phyloP scores from a whole-genome alignment of 1,140 invertebrate genomes.

The Scaptomyza pallida region DNA sequence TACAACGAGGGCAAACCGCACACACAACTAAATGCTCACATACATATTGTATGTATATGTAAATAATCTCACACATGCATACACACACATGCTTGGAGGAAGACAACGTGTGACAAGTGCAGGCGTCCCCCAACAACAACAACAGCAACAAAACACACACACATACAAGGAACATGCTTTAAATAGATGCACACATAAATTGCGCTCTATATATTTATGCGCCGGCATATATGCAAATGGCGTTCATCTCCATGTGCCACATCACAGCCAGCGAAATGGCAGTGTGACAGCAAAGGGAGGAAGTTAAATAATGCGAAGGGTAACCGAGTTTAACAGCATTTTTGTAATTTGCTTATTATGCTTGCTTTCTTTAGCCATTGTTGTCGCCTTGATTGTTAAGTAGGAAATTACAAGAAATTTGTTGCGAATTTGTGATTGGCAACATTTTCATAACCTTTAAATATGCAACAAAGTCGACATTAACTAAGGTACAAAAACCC shows the following conservation, averaged over 20 bases:
- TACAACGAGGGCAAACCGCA: constrained; percentile 69
- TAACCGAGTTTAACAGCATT: constrained; percentile 25
- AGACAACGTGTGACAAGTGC: constrained; percentile 78
- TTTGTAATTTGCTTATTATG: constrained; percentile 68
- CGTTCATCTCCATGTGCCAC: constrained; percentile 3
- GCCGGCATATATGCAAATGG: constrained; percentile 64
- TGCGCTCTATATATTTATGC: constrained; percentile 77
- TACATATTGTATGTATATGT: constrained; percentile 32
- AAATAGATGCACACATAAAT: constrained; percentile 77
- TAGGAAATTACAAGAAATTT: constrained; percentile 23
- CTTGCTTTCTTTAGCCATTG: constrained; percentile 7
- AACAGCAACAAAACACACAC: background rate
- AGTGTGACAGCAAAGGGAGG: background rate
- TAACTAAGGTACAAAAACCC: background rate
- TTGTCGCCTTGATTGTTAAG: constrained; percentile 9
- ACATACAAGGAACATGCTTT: constrained; percentile 34
- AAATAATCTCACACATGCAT: constrained; percentile 50
- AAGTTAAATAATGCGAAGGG: too few species aligned
- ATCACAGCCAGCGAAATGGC: constrained; percentile 22
- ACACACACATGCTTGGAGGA: constrained; percentile 12
- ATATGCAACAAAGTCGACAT: background rate
- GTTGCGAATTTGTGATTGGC: constrained; percentile 25
- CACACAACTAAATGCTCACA: background rate
- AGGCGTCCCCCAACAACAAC: constrained; percentile 54
- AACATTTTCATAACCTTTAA: constrained; percentile 2